Percentiles rank a stretch among this genome's conserved stretches.
Evolutionary conservation across 2,888 invertebrate genomes (phyloP).

Genomic region (Spialia ferax): DNA sequence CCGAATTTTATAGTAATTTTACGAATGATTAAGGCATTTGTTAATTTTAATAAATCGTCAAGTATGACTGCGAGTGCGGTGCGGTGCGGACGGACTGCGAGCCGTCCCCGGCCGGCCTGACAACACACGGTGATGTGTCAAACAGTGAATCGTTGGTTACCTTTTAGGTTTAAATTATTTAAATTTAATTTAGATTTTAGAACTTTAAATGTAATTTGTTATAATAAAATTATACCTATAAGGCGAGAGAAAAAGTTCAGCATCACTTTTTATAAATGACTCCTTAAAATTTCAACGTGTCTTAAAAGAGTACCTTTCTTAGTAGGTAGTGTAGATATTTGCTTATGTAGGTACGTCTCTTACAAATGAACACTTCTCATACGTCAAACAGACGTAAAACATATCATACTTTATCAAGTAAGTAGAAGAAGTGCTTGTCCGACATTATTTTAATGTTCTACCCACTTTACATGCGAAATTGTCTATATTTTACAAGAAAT

Average conservation of each 20-base stretch:
- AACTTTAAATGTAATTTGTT: slow-evolving; percentile 76
- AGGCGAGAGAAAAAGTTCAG: slow-evolving; percentile 82
- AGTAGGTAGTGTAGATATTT: slow-evolving; percentile 66
- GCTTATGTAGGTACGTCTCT: slow-evolving; percentile 53
- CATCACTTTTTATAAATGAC: slow-evolving; percentile 62
- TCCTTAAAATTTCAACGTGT: slow-evolving; percentile 73
- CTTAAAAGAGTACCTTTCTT: slow-evolving; percentile 80
- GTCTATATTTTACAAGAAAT: background rate
- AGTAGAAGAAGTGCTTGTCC: background rate
- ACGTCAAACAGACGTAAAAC: slow-evolving; percentile 40
- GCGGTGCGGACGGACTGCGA: background rate
- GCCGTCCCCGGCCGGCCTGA: slow-evolving; percentile 6
- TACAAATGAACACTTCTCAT: slow-evolving; percentile 41
- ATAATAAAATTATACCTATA: slow-evolving; percentile 66
- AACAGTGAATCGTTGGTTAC: slow-evolving; percentile 73
- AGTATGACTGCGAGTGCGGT: slow-evolving; percentile 24
- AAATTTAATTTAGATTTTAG: slow-evolving; percentile 77
- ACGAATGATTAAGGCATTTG: slow-evolving; percentile 73
- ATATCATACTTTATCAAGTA: slow-evolving; percentile 49
- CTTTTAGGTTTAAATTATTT: slow-evolving; percentile 83
- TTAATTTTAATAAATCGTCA: slow-evolving; percentile 48
- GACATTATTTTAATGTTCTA: background rate
- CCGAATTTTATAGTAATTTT: slow-evolving; percentile 78
- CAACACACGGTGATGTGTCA: slow-evolving; percentile 20
- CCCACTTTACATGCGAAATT: background rate